Evolutionary conservation across 2,888 invertebrate species (phyloP), one percentile per base, ranked within the genome.

Genomic region (Scelioninae gen. 1): DNA sequence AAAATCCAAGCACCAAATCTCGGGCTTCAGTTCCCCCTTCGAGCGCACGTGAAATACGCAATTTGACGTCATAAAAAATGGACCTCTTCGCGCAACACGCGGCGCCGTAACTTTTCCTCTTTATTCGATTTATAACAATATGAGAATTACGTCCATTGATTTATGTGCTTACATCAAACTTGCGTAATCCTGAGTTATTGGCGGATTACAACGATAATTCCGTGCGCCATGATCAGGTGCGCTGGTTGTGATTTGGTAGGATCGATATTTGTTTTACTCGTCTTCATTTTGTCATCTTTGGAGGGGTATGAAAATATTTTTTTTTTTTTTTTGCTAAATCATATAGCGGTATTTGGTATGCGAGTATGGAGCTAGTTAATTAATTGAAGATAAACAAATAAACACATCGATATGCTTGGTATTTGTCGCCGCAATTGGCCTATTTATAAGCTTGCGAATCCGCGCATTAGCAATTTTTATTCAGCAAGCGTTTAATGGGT

Each of bases 141-240:
- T 77, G 74, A 58, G 78, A 63, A 63, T 63, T 47, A 56, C 53
- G 60, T 34, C 9, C 62, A 65, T 71, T 77, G 81, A 84, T 82
- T 79, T 84, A 84, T 75, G 66, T 60, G 78, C 74, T 56, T 75
- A 68, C 72, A 78, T 82, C 84, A 82, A 86, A 86, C 84, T 85
- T 74, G 75, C 87, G 86, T 92, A 91, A 92, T 90, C 92, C 92
- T 91, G 90, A 92, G 90, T 92, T 92, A 92, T 90, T 65, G 87
- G 88, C 85, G 89, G 92, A 92, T 92, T 92, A 92, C 89, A 88
- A 87, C 90, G 88, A 92, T 91, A 92, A 91, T 92, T 92, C 90
- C 86, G 86, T 88, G 86, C 87, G 85, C 88, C 86, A 88, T 91
- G 91, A 90, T 92, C 92, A 92, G 91, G 92, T 92, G 91, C 87